These are phyloP conservation scores for Odontomachus brunneus DNA, from an alignment of 1,140 invertebrate species.

Conservation along the genomic window DNA sequence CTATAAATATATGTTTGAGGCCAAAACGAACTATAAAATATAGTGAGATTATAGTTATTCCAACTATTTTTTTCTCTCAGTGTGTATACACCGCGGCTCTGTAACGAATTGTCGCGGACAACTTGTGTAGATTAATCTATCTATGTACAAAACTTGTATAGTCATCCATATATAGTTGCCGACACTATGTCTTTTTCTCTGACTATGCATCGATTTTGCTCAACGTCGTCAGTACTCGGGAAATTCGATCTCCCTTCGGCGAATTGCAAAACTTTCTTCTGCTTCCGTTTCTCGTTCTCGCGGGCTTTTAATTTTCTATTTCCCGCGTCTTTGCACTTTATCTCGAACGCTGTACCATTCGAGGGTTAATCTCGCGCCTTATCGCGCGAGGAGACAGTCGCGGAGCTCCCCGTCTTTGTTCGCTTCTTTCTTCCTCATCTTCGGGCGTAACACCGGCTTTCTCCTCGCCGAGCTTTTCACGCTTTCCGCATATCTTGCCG, in stretches of 20 bases:
- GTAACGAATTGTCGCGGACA: too few species aligned
- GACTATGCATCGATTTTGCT: too few species aligned
- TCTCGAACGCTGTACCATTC: slow-evolving; percentile 7
- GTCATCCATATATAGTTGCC: too few species aligned
- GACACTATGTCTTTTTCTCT: too few species aligned
- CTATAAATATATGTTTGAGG: too few species aligned
- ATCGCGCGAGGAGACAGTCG: slow-evolving; percentile 10
- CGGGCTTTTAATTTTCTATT: neutral
- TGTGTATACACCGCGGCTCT: too few species aligned
- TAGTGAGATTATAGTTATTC: too few species aligned
- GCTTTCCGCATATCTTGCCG: slow-evolving; percentile 36
- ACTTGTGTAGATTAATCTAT: too few species aligned
- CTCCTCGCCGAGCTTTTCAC: slow-evolving; percentile 1
- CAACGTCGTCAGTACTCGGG: too few species aligned
- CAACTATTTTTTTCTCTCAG: too few species aligned
- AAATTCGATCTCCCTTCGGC: neutral
- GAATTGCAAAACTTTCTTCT: neutral
- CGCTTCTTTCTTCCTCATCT: neutral
- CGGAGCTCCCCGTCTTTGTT: neutral
- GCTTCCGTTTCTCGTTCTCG: neutral
- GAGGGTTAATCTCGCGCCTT: slow-evolving; percentile 43
- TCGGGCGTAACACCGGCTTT: slow-evolving; percentile 7
- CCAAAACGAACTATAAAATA: too few species aligned
- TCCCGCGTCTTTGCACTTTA: neutral
- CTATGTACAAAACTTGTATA: too few species aligned